Base-by-base conservation (phyloP, 2,113 vertebrate genomes). In the Mionectes macconnelli region DNA sequence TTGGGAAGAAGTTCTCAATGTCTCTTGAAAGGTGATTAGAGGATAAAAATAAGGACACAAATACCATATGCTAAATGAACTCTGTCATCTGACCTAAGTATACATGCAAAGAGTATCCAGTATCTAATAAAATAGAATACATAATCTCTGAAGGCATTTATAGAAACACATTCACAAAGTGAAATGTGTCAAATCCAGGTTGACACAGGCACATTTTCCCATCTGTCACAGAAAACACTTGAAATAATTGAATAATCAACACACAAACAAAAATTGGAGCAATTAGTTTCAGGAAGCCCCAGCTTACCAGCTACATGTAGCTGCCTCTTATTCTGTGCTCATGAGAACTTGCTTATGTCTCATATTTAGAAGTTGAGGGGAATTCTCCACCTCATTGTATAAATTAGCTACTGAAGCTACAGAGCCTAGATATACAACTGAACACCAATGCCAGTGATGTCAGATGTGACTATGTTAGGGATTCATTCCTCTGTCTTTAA, bases 211-310 rank as follows among this genome's bases (percentile, higher is more conserved):
- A 52, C 8, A 52, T 82, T 72, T 82, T 24, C 27, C 52, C 62
- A 85, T 82, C 63, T 95, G 70, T 72, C 75, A 90, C 10, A 56
- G 30, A 14, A 85, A 92, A 89, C 18, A 60, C 42, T 86, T 83
- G 56, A 5, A 93, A 90, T 89, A 77, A 66, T 39, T 40, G 50
- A 92, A 80, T 89, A 84, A 92, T 89, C 75, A 95, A 57, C 35
- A 42, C 21, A 37, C 8, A 91, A 63, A 62, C 1, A 44, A 68
- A 75, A 80, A 37, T 6, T 22, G 53, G 57, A 92, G 12, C 4
- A 35, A 18, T 86, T 83, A 47, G 2, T 33, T 68, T 76, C 45
- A 45, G 40, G 14, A 56, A 83, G 11, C 4, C 27, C 22, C 28
- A 76, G 6, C 3, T 59, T 69, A 60, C 12, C 10, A 64, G 21